Evolutionary conservation across 2,113 vertebrate genomes (phyloP).

Genomic region (Irena cyanogastra): DNA sequence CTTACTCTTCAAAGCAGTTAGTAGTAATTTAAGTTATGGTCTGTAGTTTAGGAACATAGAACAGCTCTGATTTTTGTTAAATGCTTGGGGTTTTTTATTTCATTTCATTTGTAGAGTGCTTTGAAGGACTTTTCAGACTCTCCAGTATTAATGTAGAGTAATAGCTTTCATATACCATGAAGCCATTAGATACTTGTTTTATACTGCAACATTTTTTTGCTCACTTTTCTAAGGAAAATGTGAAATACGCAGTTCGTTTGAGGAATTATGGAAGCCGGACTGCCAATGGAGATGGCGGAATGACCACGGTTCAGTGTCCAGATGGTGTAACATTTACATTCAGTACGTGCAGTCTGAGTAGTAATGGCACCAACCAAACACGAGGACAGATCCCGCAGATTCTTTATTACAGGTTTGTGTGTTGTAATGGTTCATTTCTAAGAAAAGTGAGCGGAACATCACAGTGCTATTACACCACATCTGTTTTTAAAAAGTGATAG

Average conservation of each 20-base stretch:
- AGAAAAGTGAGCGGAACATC: background rate
- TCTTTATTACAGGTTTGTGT: constrained; percentile 91
- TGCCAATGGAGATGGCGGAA: constrained; percentile 97
- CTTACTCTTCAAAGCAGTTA: background rate
- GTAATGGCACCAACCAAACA: constrained; percentile 98
- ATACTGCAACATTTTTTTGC: background rate
- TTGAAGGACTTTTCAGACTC: background rate
- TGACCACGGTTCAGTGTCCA: constrained; percentile 95
- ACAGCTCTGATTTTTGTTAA: background rate
- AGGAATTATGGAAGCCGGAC: constrained; percentile 97
- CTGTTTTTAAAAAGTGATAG: background rate
- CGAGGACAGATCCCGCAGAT: constrained; percentile 96
- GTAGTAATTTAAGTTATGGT: background rate
- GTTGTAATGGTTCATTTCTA: background rate
- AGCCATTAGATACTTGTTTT: background rate
- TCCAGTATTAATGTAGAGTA: background rate
- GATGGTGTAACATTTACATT: constrained; percentile 94
- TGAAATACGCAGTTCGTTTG: constrained; percentile 94
- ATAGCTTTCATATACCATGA: background rate
- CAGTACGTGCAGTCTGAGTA: constrained; percentile 95
- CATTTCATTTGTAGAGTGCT: background rate
- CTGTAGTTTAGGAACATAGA: fast-evolving
- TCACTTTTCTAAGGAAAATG: constrained; percentile 81
- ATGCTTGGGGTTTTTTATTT: background rate
- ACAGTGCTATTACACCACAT: fast-evolving